phyloP scores from a whole-genome alignment of 2,113 vertebrate species.

The Sturnus vulgaris region DNA sequence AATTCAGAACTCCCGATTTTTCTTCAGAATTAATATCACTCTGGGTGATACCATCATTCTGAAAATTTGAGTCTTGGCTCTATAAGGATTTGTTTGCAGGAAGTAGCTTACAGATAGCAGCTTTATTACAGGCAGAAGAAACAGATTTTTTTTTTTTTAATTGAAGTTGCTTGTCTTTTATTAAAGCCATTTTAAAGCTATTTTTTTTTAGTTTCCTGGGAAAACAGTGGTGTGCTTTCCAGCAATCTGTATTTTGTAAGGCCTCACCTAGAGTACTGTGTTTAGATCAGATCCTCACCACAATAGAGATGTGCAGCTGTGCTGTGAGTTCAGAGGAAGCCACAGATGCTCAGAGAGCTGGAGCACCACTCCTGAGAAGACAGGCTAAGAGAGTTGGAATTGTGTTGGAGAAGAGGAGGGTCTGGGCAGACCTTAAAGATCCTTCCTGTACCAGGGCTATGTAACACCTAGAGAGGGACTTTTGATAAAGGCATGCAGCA shows the following conservation, averaged over 20 bases:
- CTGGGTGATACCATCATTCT: conserved; percentile 13
- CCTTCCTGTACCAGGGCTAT: neutral
- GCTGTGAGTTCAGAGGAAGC: neutral
- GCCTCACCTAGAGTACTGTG: neutral
- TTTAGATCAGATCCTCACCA: neutral
- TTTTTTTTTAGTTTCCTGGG: neutral
- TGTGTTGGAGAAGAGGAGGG: neutral
- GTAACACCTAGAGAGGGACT: neutral
- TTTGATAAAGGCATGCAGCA: neutral
- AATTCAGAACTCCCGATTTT: conserved; percentile 17
- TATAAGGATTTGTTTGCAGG: neutral
- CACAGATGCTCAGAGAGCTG: neutral
- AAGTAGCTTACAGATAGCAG: neutral
- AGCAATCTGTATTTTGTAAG: neutral
- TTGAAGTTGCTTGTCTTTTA: neutral
- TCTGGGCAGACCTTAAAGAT: neutral
- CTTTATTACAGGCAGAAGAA: neutral
- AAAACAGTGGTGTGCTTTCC: neutral
- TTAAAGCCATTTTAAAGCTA: neutral
- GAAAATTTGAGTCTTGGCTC: neutral
- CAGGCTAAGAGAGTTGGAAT: neutral
- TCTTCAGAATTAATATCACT: conserved; percentile 20
- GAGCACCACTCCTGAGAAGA: neutral
- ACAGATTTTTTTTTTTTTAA: neutral
- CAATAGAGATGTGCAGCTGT: neutral